Base-by-base conservation (phyloP, 2,888 invertebrate genomes). In the Automeris io region DNA sequence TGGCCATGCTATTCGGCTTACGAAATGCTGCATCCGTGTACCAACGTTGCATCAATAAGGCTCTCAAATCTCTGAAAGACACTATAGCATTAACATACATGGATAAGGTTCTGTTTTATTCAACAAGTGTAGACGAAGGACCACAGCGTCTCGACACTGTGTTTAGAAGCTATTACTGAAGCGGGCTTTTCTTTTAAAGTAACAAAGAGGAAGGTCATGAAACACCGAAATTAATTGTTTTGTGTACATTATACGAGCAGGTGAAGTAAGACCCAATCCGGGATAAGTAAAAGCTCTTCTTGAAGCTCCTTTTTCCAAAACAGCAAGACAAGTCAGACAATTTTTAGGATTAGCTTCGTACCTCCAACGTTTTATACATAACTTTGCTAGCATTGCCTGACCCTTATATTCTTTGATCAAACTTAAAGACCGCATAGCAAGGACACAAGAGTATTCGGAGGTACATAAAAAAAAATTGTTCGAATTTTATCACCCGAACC, bases 111-210 rank as follows among this genome's bases (percentile, higher is more conserved):
- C 7, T 61, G 0, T 37, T 29, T 3, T 57, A 57, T 38, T 46
- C 51, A 22, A 5, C n/a, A 0, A 26, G 49, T 16, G 46, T 56
- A 11, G 0, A 31, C 0, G 33, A 41, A 3, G 58, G 58, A 0
- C 8, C 62, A 0, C 16, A 26, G 1, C 1, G 40, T 7, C 2
- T 63, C 0, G 54, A 60, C 12, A 3, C 31, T 5, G 41, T 60
- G 0, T 35, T n/a, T 67, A 0, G 37, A 45, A 1, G 49, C 56
- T 0, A 23, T 67, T 6, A 34, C 21, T 3, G 25, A 53, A 0
- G 24, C 58, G 0, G 64, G 61, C 0, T 64, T 63, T 31, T 61
- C 57, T 0, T 40, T 61, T 0, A 62, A 61, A n/a, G 16, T 41
- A 1, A 41, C 54, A 0, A 62, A 63, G 35, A 43, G 45, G n/a